Conservation (phyloP, 2,888 invertebrate species). For the Andrena haemorrhoa region DNA sequence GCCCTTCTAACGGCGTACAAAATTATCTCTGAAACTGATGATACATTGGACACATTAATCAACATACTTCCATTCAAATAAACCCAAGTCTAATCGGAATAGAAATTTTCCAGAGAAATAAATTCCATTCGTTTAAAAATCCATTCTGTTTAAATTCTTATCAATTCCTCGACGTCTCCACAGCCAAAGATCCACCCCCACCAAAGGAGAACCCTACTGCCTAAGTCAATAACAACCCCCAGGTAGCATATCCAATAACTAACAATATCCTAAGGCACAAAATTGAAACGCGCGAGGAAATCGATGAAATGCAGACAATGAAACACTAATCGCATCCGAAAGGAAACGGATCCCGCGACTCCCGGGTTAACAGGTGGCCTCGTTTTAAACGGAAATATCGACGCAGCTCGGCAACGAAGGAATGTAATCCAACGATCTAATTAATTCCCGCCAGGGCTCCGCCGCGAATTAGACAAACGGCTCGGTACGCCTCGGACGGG, state of each 20-base stretch:
- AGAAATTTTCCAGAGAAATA: no score
- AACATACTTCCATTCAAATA: background rate
- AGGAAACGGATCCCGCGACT: background rate
- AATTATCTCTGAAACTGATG: background rate
- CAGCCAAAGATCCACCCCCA: no score
- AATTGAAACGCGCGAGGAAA: background rate
- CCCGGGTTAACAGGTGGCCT: slow-evolving; percentile 34
- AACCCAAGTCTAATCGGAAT: no score
- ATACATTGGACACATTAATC: no score
- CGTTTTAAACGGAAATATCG: slow-evolving; percentile 13
- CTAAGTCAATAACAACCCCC: no score
- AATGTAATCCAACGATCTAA: slow-evolving; percentile 26
- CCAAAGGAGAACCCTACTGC: no score
- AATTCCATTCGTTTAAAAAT: no score
- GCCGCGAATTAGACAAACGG: background rate
- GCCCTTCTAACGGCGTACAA: background rate
- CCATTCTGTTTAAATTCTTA: no score
- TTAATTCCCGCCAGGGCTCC: slow-evolving; percentile 26
- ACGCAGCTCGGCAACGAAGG: slow-evolving; percentile 7
- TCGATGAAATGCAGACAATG: background rate
- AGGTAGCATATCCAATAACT: no score
- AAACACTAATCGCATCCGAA: background rate
- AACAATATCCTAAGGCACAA: background rate
- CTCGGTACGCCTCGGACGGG: slow-evolving; percentile 18
- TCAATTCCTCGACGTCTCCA: no score